phyloP scores from a whole-genome alignment of 2,888 invertebrate species.

The Therioaphis trifolii region DNA sequence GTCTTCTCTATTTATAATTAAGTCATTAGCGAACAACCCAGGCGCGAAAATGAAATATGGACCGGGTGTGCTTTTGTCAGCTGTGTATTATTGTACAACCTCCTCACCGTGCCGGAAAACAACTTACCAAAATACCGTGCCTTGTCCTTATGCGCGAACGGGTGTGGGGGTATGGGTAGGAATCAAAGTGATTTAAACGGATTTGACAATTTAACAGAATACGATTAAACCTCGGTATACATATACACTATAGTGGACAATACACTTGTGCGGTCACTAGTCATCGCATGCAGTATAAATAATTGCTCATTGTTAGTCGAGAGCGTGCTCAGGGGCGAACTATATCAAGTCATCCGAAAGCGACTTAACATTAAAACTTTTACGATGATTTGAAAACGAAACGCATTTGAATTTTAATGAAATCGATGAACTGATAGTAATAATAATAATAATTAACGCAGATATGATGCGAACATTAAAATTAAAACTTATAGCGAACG shows the following conservation, averaged over 20 bases:
- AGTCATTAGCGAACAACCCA: conserved; percentile 40
- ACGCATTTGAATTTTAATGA: no score
- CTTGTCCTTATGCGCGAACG: neutral
- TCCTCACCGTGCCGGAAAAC: neutral
- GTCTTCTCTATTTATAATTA: conserved; percentile 49
- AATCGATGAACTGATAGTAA: no score
- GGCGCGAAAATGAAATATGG: conserved; percentile 49
- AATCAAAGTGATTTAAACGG: conserved; percentile 45
- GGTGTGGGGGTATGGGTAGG: neutral
- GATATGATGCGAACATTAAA: no score
- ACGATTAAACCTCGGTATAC: neutral
- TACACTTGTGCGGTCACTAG: conserved; percentile 26
- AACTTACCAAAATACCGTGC: neutral
- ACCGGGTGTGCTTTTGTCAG: conserved; percentile 55
- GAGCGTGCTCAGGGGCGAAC: no score
- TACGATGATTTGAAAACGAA: no score
- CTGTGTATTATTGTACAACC: conserved; percentile 35
- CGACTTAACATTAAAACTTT: no score
- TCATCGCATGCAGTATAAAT: neutral
- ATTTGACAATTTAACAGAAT: conserved; percentile 18
- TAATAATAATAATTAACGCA: no score
- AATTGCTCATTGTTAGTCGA: conserved; percentile 17
- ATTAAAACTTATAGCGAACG: no score
- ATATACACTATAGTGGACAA: neutral
- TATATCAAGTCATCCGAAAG: no score